Evolutionary conservation across 1,140 invertebrate species (phyloP), one percentile per base, ranked within the genome.

Genomic region (Achatina immaculata): DNA sequence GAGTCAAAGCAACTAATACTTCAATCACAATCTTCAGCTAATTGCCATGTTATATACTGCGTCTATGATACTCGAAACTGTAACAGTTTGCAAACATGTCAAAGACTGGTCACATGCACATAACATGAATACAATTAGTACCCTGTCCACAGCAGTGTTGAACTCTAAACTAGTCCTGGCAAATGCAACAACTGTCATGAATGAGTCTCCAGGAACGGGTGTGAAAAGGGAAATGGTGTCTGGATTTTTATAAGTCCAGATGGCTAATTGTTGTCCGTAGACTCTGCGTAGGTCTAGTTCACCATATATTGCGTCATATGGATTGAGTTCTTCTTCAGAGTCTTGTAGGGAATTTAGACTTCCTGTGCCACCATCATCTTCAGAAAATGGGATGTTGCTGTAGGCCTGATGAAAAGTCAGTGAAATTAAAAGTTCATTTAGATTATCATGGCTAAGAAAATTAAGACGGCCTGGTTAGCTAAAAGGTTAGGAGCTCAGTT

Each of bases 171-270:
- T 76, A 11, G 85, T 66, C 48, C 85, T 83, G 6, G 86, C 86
- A 82, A 86, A 88, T n/a, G 83, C 79, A 2, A 86, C 78, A 31
- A 88, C 73, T 16, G 80, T 82, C 19, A 66, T 74, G 28, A 89
- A 68, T 16, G 85, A 83, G 78, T 89, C 85, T 0, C 85, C 83
- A 16, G 80, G 75, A 9, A 81, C 55, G n/a, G 87, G 86, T 62
- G 94, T 93, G 96, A 97, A 89, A 93, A 94, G 85, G 94, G 96
- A 62, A 93, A 95, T 76, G 95, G 93, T 91, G 92, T 94, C 82
- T 96, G 81, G 83, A 14, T 81, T 97, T 82, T 95, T 95, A 0
- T 98, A 98, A 90, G 98, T 99, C 90, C 94, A 98, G 85, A 95
- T 95, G 80, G 97, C 98, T 48, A 94, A 80, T 16, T 85, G 83